Conservation (phyloP, 2,797 vertebrate genomes). For the Acridotheres tristis region DNA sequence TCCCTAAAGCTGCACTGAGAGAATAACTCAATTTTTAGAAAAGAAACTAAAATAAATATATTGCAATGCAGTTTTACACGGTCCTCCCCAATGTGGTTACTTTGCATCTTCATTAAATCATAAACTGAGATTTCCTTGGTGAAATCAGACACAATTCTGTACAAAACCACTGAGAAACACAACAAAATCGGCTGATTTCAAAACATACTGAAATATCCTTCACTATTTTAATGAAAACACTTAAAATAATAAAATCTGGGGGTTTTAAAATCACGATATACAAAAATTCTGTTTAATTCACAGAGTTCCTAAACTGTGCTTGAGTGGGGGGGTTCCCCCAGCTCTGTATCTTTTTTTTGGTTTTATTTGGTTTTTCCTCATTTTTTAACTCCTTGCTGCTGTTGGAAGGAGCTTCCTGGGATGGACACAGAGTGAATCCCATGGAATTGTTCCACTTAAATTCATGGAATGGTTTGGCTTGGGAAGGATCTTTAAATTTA, state of each 20-base stretch:
- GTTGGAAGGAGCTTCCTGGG: not conserved
- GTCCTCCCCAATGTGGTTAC: not conserved
- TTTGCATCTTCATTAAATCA: not conserved
- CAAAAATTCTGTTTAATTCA: not conserved
- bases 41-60: not conserved
- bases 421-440: not conserved
- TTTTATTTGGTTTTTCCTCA: not conserved
- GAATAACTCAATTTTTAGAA: fast-evolving
- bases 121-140: not conserved
- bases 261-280: fast-evolving
- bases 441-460: not conserved
- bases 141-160: not conserved
- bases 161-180: not conserved
- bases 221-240: not conserved
- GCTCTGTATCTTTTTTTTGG: not conserved
- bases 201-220: not conserved
- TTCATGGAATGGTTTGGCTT: not conserved
- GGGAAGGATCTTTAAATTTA: not conserved
- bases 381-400: not conserved
- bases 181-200: not conserved
- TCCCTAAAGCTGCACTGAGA: not conserved
- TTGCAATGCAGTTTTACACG: fast-evolving
- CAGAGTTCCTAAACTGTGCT: not conserved
- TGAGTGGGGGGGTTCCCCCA: not conserved
- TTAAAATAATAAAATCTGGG: not conserved